phyloP scores from a whole-genome alignment of 2,113 vertebrate genomes.

The Rhinogobius similis region DNA sequence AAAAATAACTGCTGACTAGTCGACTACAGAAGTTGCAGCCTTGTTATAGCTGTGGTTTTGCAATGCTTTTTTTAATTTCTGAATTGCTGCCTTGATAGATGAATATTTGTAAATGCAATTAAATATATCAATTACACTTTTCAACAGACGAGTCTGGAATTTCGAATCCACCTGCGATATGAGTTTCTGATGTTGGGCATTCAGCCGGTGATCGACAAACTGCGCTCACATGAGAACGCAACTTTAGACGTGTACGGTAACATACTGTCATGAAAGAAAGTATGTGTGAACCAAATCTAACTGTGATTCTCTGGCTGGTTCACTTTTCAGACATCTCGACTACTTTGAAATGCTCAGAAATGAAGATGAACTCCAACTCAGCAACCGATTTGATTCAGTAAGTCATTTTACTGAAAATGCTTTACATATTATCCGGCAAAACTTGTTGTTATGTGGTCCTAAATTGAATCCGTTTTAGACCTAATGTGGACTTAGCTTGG shows the following conservation, averaged over 20 bases:
- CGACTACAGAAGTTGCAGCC: too few species aligned
- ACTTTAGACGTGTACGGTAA: conserved; percentile 87
- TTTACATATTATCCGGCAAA: too few species aligned
- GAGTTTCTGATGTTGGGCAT: conserved; percentile 97
- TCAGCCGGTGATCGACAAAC: conserved; percentile 93
- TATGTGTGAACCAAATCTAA: neutral
- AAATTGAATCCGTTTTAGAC: too few species aligned
- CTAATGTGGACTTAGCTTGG: too few species aligned
- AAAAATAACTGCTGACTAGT: too few species aligned
- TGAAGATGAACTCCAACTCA: conserved; percentile 89
- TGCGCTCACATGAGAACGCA: conserved; percentile 88
- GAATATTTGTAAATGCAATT: neutral
- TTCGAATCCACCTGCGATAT: conserved; percentile 90
- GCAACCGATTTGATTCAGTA: conserved; percentile 89
- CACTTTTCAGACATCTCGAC: conserved; percentile 85
- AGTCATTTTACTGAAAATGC: conserved; percentile 38
- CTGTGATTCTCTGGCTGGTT: neutral
- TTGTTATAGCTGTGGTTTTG: neutral
- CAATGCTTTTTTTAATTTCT: neutral
- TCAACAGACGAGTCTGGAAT: conserved; percentile 89
- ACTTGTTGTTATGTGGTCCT: too few species aligned
- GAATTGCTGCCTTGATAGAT: too few species aligned
- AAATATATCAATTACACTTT: neutral
- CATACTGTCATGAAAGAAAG: neutral
- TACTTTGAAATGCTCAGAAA: conserved; percentile 96